Percentiles rank a stretch among this genome's conserved stretches.
Evolutionary conservation across 2,113 vertebrate genomes (phyloP).

Genomic region (Trogon melanurus): DNA sequence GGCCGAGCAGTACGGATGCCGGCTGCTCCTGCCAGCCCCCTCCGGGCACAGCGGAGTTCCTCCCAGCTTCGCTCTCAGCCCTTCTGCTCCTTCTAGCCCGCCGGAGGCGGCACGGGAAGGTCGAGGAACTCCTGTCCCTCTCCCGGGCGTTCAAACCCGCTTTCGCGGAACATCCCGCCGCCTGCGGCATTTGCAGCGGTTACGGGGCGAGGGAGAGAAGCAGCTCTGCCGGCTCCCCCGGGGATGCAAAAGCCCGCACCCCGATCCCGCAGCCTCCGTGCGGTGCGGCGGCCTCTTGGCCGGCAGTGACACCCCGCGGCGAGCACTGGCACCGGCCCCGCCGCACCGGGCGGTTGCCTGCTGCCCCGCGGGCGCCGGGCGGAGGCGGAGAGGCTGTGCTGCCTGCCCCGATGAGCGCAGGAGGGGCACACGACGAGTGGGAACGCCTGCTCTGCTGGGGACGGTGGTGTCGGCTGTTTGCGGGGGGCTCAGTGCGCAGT

Average conservation of each 20-base stretch:
- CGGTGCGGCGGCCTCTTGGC: not conserved
- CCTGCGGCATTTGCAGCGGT: not conserved
- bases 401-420: not conserved
- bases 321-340: not conserved
- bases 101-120: not conserved
- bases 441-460: not conserved
- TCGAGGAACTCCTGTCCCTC: not conserved
- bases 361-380: not conserved
- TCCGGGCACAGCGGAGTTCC: too few relatives aligned
- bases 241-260: not conserved
- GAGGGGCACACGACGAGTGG: not conserved
- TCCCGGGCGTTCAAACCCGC: too few relatives aligned
- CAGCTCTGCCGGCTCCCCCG: too few relatives aligned
- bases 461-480: fast-evolving
- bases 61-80: not conserved
- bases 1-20: fast-evolving
- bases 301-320: constrained; percentile 58
- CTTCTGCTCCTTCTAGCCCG: not conserved
- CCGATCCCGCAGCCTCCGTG: not conserved
- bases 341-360: not conserved
- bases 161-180: not conserved
- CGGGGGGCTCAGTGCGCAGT: not conserved
- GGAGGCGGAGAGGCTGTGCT: not conserved
- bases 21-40: not conserved
- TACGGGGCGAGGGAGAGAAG: too few relatives aligned